Conservation (phyloP, 2,888 invertebrate genomes). For the Anaspis maculata region DNA sequence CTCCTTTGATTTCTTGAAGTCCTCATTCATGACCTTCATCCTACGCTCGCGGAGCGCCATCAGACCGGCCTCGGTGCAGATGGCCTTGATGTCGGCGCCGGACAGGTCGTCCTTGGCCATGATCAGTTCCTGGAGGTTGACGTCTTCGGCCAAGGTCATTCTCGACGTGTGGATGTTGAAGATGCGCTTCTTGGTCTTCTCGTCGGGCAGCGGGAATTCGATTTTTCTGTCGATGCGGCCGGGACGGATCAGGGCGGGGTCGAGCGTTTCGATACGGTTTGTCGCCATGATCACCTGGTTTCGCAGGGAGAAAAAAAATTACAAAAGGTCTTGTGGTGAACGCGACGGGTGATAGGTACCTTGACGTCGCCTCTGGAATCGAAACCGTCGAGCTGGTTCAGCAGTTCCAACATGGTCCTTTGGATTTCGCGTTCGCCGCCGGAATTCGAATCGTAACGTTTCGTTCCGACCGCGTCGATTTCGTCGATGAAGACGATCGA, state of each 20-base stretch:
- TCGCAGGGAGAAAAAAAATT: no score
- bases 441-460: slow-evolving; percentile 97
- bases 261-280: slow-evolving; percentile 95
- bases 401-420: slow-evolving; percentile 96
- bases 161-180: slow-evolving; percentile 98
- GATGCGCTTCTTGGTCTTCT: slow-evolving; percentile 94
- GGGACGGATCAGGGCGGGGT: slow-evolving; percentile 96
- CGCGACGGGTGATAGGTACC: slow-evolving; percentile 45
- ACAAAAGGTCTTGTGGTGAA: slow-evolving; percentile 1
- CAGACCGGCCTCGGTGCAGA: slow-evolving; percentile 98
- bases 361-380: slow-evolving; percentile 95
- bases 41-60: slow-evolving; percentile 95
- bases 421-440: slow-evolving; percentile 99
- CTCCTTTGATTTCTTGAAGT: slow-evolving; percentile 99
- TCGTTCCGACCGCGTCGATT: slow-evolving; percentile 98
- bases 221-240: slow-evolving; percentile 99
- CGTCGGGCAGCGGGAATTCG: slow-evolving; percentile 98
- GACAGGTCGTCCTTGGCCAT: slow-evolving; percentile 99
- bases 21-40: slow-evolving; percentile 99
- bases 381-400: slow-evolving; percentile 98
- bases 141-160: slow-evolving; percentile 96
- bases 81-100: slow-evolving; percentile 95
- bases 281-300: slow-evolving; percentile 96
- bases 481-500: slow-evolving; percentile 99
- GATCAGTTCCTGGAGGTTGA: slow-evolving; percentile 90